Base-by-base conservation (phyloP, 2,113 vertebrate species). In the Origma solitaria region DNA sequence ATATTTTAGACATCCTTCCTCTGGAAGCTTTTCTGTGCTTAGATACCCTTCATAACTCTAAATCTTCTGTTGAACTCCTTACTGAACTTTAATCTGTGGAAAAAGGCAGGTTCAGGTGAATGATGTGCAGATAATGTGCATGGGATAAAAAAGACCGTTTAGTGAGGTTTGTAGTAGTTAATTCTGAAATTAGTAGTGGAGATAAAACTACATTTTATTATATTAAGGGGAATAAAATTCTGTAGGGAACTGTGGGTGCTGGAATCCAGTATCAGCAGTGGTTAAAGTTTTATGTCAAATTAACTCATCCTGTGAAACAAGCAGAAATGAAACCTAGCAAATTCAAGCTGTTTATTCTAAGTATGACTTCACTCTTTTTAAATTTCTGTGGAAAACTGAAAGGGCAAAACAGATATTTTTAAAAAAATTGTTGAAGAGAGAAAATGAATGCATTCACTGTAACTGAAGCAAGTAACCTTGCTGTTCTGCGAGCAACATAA, bases 131-230 rank as follows among this genome's bases (percentile, higher is more conserved):
- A 49, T 94, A 90, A 84, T 80, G 66, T 60, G 27, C 27, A 45
- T 56, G 75, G 95, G 88, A 87, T 96, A 87, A 94, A 95, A 91
- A 87, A 85, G 56, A 49, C 87, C 24, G 0, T 71, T 94, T 82
- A 85, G 65, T 53, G 61, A 37, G 75, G 70, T 88, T 96, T 82
- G 65, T 82, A 75, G 86, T 81, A 85, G 73, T 94, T 95, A 96
- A 95, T 91, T 89, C 73, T 96, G 87, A 71, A 95, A 94, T 92
- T 51, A 95, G 87, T 75, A 94, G 56, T 11, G n/a, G 87, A 79
- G 92, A 81, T 94, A 86, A 92, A 92, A 82, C 87, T 89, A 40
- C 77, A 64, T 94, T 92, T 96, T 81, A 87, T 94, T 89, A 56
- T 68, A 89, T 51, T 86, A 86, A 47, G 35, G 44, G 44, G 38